Conservation (phyloP, 2,113 vertebrate genomes). For the Cochlearius cochlearius region DNA sequence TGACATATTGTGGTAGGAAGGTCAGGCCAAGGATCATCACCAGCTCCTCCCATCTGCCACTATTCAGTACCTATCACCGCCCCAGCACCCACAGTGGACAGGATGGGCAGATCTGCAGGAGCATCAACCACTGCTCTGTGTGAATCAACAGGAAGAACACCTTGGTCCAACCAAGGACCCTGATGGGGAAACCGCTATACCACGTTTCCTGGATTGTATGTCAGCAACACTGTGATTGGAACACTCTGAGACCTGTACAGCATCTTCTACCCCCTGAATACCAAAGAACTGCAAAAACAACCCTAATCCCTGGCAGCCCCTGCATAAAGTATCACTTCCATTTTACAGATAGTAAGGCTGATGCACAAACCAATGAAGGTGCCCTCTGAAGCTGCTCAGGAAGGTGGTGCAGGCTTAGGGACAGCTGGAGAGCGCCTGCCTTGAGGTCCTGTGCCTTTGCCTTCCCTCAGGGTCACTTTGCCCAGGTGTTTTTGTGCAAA, state of each 20-base stretch:
- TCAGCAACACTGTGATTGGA: accelerated
- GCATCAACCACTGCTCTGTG: background rate
- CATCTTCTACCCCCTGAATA: background rate
- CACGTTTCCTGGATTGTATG: background rate
- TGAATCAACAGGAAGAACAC: background rate
- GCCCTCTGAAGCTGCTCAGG: accelerated
- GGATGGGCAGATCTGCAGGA: background rate
- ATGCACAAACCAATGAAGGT: background rate
- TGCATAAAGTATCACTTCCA: background rate
- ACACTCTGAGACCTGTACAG: background rate
- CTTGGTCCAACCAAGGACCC: background rate
- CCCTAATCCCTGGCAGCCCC: background rate
- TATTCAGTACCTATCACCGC: background rate
- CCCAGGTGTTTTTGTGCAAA: background rate
- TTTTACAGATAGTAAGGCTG: background rate
- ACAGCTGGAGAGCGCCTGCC: background rate
- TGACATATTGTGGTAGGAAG: background rate
- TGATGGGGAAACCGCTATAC: background rate
- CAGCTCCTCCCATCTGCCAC: background rate
- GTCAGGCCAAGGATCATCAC: background rate
- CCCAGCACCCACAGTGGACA: background rate
- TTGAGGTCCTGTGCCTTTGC: background rate
- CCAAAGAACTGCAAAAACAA: background rate
- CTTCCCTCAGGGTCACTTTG: background rate
- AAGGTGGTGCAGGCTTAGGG: background rate